These are phyloP conservation scores for Petrophora chlorosata DNA, from an alignment of 2,888 invertebrate species.

Conservation along the genomic window DNA sequence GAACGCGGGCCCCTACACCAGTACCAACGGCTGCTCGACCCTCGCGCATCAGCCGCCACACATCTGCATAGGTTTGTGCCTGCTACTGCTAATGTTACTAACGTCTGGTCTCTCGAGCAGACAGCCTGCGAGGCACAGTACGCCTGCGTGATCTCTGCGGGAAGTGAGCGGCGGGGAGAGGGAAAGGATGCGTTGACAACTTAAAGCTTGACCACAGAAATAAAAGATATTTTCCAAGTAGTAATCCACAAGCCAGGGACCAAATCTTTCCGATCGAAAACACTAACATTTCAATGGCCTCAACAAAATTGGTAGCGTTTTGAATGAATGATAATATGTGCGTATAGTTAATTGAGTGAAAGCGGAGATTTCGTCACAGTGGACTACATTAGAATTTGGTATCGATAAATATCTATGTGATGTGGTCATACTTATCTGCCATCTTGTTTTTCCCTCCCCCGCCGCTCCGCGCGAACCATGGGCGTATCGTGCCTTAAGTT, in stretches of 20 bases:
- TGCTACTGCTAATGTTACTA: constrained; percentile 69
- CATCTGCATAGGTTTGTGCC: constrained; percentile 81
- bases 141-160: constrained; percentile 18
- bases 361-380: background rate
- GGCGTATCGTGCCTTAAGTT: constrained; percentile 24
- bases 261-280: constrained; percentile 2
- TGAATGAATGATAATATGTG: too few relatives aligned
- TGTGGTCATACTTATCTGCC: constrained; percentile 1
- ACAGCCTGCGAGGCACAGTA: constrained; percentile 41
- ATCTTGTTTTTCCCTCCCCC: background rate
- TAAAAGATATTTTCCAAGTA: background rate
- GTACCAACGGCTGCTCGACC: constrained; percentile 62
- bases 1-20: constrained; percentile 51
- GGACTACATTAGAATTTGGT: background rate
- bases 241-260: background rate
- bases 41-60: constrained; percentile 57
- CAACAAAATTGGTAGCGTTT: too few relatives aligned
- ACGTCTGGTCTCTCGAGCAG: constrained; percentile 59
- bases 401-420: background rate
- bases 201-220: background rate
- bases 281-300: background rate
- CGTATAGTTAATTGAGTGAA: too few relatives aligned
- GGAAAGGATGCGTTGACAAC: background rate
- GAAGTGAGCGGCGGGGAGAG: background rate
- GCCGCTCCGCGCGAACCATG: constrained; percentile 11